Conservation (phyloP, 2,888 invertebrate genomes). For the Penaeus monodon region DNA sequence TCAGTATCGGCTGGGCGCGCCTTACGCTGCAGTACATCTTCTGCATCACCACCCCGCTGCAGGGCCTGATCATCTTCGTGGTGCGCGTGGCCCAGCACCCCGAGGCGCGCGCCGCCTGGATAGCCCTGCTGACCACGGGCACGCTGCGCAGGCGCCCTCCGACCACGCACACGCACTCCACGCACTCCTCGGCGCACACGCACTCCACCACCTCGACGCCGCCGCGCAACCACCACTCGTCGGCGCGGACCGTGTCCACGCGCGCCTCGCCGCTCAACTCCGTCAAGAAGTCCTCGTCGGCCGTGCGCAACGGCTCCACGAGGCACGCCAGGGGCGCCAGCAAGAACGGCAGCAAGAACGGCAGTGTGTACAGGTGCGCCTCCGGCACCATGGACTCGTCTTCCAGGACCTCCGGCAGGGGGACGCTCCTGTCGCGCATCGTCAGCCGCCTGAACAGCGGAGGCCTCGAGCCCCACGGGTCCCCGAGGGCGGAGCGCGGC, state of each 20-base stretch:
- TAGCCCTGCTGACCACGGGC: constrained; percentile 63
- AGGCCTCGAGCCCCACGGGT: not conserved
- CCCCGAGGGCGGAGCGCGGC: not conserved
- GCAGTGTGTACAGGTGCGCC: not conserved
- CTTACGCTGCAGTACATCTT: constrained; percentile 68
- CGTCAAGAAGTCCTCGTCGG: constrained; percentile 12
- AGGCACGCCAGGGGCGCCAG: not conserved
- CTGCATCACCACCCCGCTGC: constrained; percentile 68
- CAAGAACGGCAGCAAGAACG: not conserved
- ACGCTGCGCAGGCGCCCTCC: constrained; percentile 41
- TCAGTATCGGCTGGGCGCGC: constrained; percentile 67
- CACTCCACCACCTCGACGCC: constrained; percentile 42
- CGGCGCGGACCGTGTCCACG: constrained; percentile 29
- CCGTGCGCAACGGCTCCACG: constrained; percentile 34
- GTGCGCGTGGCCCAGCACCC: constrained; percentile 66
- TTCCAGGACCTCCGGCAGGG: not conserved
- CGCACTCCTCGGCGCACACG: constrained; percentile 35
- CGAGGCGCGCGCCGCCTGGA: constrained; percentile 64
- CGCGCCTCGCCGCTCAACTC: constrained; percentile 26
- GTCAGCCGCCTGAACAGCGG: constrained; percentile 21
- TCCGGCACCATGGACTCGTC: not conserved
- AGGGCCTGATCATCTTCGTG: constrained; percentile 69
- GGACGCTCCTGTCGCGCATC: constrained; percentile 35
- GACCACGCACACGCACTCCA: constrained; percentile 29
- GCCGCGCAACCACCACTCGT: constrained; percentile 37